These are phyloP conservation scores for Peromyscus nudipes DNA, from an alignment of 2,797 vertebrate species.

Conservation along the genomic window DNA sequence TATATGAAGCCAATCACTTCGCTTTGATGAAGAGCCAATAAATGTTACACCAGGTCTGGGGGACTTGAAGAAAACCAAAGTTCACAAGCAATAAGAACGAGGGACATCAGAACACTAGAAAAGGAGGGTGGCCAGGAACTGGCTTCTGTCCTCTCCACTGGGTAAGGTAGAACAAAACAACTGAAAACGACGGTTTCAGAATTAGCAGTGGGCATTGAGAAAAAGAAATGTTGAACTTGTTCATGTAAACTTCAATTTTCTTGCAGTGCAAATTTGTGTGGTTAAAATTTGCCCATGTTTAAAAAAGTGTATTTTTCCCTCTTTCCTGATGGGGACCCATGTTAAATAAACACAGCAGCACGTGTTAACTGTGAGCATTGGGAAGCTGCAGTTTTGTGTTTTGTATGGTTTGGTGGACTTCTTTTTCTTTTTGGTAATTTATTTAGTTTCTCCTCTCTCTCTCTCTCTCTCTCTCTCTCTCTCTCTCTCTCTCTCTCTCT, in stretches of 20 bases:
- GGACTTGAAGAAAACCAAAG: conserved; percentile 86
- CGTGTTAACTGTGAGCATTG: conserved; percentile 93
- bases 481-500: not conserved
- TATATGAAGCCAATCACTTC: conserved; percentile 77
- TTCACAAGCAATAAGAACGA: conserved; percentile 87
- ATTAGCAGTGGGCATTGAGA: conserved; percentile 76
- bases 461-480: conserved; percentile 85
- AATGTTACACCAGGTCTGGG: conserved; percentile 85
- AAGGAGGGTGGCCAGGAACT: conserved; percentile 82
- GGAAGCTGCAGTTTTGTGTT: conserved; percentile 87
- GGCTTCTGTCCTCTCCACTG: conserved; percentile 81
- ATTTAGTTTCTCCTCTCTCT: conserved; percentile 74
- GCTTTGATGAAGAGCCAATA: conserved; percentile 86
- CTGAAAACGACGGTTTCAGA: conserved; percentile 86
- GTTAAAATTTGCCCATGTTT: conserved; percentile 86
- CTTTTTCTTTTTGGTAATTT: conserved; percentile 80
- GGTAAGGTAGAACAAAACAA: conserved; percentile 87
- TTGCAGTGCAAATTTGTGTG: conserved; percentile 90
- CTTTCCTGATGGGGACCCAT: conserved; percentile 94
- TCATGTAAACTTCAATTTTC: conserved; percentile 92
- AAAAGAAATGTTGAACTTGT: conserved; percentile 78
- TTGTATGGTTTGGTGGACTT: conserved; percentile 81
- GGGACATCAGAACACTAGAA: conserved; percentile 75
- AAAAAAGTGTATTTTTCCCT: conserved; percentile 80
- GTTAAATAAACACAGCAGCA: conserved; percentile 93